Percentiles rank a stretch among this genome's conserved stretches.
These are phyloP conservation scores for Acanthoscelides obtectus DNA, from an alignment of 2,888 invertebrate genomes.

Conservation along the genomic window DNA sequence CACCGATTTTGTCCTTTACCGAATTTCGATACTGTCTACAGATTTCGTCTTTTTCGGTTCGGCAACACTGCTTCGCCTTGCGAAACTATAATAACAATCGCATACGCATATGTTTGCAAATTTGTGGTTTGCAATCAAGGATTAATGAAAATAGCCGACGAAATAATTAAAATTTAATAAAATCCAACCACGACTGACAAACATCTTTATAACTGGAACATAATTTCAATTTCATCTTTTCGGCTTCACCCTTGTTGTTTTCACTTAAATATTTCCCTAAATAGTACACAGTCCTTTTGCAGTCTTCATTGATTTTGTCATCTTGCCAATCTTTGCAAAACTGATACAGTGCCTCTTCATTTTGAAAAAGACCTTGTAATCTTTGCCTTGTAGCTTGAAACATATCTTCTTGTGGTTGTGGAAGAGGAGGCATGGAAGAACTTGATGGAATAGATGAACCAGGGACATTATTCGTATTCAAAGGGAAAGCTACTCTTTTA, in stretches of 20 bases:
- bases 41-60: too few relatives aligned
- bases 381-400: slow-evolving; percentile 9
- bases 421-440: slow-evolving; percentile 6
- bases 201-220: neutral
- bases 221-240: neutral
- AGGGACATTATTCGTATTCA: slow-evolving; percentile 13
- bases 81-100: too few relatives aligned
- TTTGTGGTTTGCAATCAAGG: too few relatives aligned
- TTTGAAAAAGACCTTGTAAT: slow-evolving; percentile 9
- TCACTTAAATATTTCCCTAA: slow-evolving; percentile 13
- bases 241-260: slow-evolving; percentile 1
- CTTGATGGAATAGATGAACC: slow-evolving; percentile 5
- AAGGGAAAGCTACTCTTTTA: slow-evolving; percentile 36
- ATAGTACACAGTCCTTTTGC: slow-evolving; percentile 8
- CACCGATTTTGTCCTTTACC: too few relatives aligned
- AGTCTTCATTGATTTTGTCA: slow-evolving; percentile 12
- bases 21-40: too few relatives aligned
- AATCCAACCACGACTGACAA: neutral
- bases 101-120: too few relatives aligned
- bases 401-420: neutral
- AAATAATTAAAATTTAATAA: neutral
- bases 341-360: slow-evolving; percentile 8
- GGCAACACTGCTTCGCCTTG: too few relatives aligned
- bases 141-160: neutral
- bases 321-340: slow-evolving; percentile 14